phyloP scores from a whole-genome alignment of 1,140 invertebrate genomes.

The Halotydeus destructor region DNA sequence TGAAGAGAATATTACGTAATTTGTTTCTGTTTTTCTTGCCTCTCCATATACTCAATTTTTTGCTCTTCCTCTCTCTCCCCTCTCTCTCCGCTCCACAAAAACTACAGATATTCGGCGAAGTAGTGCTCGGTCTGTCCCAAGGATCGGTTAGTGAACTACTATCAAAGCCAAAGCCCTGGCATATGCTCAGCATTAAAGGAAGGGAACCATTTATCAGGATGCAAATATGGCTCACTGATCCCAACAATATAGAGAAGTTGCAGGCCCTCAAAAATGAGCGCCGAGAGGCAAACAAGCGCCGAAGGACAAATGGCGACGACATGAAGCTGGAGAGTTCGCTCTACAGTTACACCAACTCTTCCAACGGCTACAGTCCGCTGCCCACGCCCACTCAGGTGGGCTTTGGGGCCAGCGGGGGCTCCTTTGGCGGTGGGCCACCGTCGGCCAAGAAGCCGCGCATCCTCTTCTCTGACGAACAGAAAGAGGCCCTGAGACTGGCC shows the following conservation, averaged over 20 bases:
- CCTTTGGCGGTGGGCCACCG: too few relatives aligned
- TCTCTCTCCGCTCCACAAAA: constrained; percentile 15
- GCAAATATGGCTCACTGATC: constrained; percentile 88
- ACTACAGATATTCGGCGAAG: constrained; percentile 72
- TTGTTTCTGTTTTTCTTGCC: constrained; percentile 3
- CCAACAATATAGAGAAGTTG: constrained; percentile 71
- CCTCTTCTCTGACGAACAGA: constrained; percentile 92
- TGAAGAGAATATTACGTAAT: too few relatives aligned
- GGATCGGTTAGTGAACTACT: constrained; percentile 89
- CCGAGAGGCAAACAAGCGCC: constrained; percentile 33
- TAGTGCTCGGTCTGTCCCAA: constrained; percentile 80
- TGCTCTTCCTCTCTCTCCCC: constrained; percentile 6
- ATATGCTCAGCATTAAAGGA: constrained; percentile 95
- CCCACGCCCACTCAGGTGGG: too few relatives aligned
- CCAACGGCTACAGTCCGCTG: constrained; percentile 32
- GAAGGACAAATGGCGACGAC: constrained; percentile 10
- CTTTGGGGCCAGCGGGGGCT: constrained; percentile 37
- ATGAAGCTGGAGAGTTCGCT: too few relatives aligned
- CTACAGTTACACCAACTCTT: constrained; percentile 51
- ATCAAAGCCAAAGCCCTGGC: constrained; percentile 96
- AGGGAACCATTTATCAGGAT: constrained; percentile 93
- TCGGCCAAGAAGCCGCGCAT: constrained; percentile 69
- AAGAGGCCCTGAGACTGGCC: constrained; percentile 76
- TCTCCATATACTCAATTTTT: constrained; percentile 1
- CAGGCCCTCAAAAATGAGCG: constrained; percentile 66